Evolutionary conservation across 2,888 invertebrate genomes (phyloP).

Genomic region (Megastigmus dorsalis): DNA sequence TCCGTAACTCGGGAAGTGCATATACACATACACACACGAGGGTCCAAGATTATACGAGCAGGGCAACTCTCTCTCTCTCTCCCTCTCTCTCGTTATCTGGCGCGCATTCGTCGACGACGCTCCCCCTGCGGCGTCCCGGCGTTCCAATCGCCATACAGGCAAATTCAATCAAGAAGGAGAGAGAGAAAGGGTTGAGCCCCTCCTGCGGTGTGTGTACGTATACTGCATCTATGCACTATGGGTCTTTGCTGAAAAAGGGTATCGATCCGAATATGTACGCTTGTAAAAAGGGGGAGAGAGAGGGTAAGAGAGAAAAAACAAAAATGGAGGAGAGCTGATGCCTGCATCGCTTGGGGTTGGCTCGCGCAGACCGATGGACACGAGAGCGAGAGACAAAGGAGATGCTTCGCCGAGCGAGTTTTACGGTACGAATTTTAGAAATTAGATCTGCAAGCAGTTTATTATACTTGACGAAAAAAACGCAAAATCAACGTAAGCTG

Average conservation of each 20-base stretch:
- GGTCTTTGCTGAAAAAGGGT: constrained; percentile 18
- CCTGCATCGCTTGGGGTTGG: too few species aligned
- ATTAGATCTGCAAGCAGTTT: too few species aligned
- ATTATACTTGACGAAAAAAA: too few species aligned
- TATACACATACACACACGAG: too few species aligned
- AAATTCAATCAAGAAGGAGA: constrained; percentile 49
- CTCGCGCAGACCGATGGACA: too few species aligned
- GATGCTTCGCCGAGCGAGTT: too few species aligned
- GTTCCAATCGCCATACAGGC: constrained; percentile 35
- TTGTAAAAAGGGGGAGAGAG: not conserved
- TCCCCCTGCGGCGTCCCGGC: not conserved
- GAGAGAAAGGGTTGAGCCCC: constrained; percentile 27
- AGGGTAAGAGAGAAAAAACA: constrained; percentile 2
- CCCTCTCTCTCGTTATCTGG: not conserved
- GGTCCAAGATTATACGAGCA: not conserved
- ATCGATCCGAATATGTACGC: constrained; percentile 49
- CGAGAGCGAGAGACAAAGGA: too few species aligned
- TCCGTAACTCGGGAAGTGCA: constrained; percentile 26
- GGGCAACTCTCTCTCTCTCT: constrained; percentile 11
- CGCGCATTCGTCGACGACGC: not conserved
- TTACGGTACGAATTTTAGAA: too few species aligned
- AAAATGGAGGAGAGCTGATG: constrained; percentile 31
- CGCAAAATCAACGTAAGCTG: too few species aligned
- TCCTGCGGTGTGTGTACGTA: not conserved
- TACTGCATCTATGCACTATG: constrained; percentile 24